Base-by-base conservation (phyloP, 2,888 invertebrate species). In the Invenusta paracnida region DNA sequence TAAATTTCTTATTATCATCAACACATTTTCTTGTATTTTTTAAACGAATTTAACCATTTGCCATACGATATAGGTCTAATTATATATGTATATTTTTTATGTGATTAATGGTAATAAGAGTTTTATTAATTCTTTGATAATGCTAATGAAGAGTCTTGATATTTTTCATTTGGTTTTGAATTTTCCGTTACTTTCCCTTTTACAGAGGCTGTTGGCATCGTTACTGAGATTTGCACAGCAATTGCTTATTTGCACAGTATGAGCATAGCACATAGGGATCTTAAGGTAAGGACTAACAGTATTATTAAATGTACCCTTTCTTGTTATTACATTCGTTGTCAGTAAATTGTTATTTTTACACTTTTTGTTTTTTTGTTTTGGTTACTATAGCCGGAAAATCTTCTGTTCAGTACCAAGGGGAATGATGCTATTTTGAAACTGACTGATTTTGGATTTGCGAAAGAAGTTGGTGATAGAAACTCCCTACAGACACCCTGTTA, bases 381-480 rank as follows among this genome's bases (percentile, higher is more conserved):
- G 17, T 85, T 29, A 17, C 29, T 85, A 2, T 27, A 92, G 91
- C 93, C 93, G 5, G 98, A 98, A 92, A 99, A 99, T 93, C 93
- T 99, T 82, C 93, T 99, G 0, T 98, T 97, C 92, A 95, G 96
- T 13, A 88, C 88, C 67, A 89, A 89, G 86, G 27, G 94, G 93
- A 89, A 93, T 92, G 91, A 94, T 94, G 97, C 95, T n/a, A 93
- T 95, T 87, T 93, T 99, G 87, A 99, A 99, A 92, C 92, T 99
- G 89, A 99, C 98, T 0, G 99, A 99, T 93, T 99, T 99, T 92
- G 99, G 99, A 5, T 99, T 99, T 93, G 98, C 99, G 17, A 99
- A 99, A 91, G 96, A 97, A 92, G 96, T 96, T 0, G 93, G 94
- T 48, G 93, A 94, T 25, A 95, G 95, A 85, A 96, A 96, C 89